phyloP scores from a whole-genome alignment of 2,888 invertebrate genomes.

The Rhimphoctona megacephalus region DNA sequence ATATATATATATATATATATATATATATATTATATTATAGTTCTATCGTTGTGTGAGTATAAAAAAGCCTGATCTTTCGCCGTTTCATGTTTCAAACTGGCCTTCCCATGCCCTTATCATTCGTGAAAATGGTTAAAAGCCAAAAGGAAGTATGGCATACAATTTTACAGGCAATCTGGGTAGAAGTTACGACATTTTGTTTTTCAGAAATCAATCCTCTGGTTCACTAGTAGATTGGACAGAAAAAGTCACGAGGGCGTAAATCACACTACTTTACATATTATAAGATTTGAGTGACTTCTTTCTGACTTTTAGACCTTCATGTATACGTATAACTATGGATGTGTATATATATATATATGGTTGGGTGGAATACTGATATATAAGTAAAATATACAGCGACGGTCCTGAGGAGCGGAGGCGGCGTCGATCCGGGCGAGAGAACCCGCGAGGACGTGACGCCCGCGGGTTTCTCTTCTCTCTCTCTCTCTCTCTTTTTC shows the following conservation, averaged over 20 bases:
- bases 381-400: conserved; percentile 44
- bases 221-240: background rate
- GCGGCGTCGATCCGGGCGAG: conserved; percentile 58
- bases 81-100: background rate
- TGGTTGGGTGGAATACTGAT: conserved; percentile 30
- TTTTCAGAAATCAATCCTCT: background rate
- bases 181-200: background rate
- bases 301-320: conserved; percentile 9
- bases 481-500: conserved; percentile 63
- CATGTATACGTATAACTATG: conserved; percentile 8
- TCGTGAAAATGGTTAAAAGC: background rate
- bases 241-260: background rate
- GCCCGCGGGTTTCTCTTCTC: conserved; percentile 49
- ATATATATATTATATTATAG: background rate
- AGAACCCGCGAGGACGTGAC: conserved; percentile 68
- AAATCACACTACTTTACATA: conserved; percentile 1
- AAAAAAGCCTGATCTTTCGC: background rate
- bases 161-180: background rate
- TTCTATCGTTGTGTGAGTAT: background rate
- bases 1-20: background rate
- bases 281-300: background rate
- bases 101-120: background rate
- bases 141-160: background rate
- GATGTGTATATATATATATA: background rate
- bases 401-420: conserved; percentile 34